Evolutionary conservation across 1,140 invertebrate genomes (phyloP), one percentile per base, ranked within the genome.

Genomic region (Ceratosolen fusciceps): DNA sequence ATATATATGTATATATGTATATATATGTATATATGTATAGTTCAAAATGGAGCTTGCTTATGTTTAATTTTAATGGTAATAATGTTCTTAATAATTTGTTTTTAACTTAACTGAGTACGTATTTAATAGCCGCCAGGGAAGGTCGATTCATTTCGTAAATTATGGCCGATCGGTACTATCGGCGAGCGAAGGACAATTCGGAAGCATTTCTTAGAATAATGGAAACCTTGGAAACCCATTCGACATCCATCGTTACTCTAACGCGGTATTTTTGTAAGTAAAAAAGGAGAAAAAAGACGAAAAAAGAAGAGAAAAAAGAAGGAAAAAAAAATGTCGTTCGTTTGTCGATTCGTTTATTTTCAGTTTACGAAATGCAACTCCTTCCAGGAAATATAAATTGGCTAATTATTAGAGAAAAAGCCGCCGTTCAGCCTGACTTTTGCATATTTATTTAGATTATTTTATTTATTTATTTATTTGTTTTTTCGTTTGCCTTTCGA

Each of bases 361-460:
- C 39, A 80, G n/a, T 80, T 80, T 80, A 75, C 79, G 73, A 80
- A 80, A 75, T 80, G 79, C 49, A 75, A 29, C 79, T 80, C 14
- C 43, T 70, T 80, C n/a, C n/a, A 21, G n/a, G 52, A 56, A 43
- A 60, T 49, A 49, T 14, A 60, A 70, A 37, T 37, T 70, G 75
- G 16, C 37, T 70, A 75, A 71, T 52, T 60, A 60, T 71, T 75
- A 80, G 65, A 80, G 58, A 60, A 60, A 75, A 75, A 75, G 65
- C 73, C 49, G 71, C 34, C 12, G 37, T 73, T 79, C 14, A 34
- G n/a, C 71, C 31, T 26, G 49, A 70, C 21, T 21, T 34, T 72
- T 52, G 49, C 70, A 16, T 52, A n/a, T 73, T 65, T 24, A n/a
- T n/a, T n/a, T n/a, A n/a, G n/a, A n/a, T 14, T 71, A 60, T 68